Evolutionary conservation across 64 coral and sea anemone genomes (phyloP), one percentile per base, ranked within the genome.

Genomic region (Porites lutea): DNA sequence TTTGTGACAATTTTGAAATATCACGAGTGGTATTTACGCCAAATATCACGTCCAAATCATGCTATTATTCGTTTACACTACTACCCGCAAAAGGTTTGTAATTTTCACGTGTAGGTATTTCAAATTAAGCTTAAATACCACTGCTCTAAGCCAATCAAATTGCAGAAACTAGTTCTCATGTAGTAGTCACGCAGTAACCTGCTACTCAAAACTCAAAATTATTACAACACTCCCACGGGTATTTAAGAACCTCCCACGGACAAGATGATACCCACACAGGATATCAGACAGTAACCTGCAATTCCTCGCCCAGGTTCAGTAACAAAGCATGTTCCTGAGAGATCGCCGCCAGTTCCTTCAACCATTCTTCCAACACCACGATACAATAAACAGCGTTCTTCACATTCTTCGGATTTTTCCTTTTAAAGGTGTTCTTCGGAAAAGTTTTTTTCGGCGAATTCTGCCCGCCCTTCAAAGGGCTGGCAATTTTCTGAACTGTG

Each of bases 381-480:
- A 88, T 86, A 82, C 97, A 96, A 60, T 99, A 99, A 27, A 99
- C 92, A 16, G 97, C 91, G 55, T 99, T 96, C 74, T 99, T 99
- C 8, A 93, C 90, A 12, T 60, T 88, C 69, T 91, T 99, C 15
- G 88, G 79, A 19, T 90, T 96, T 75, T 92, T 99, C 54, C 97
- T 79, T 49, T 91, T 94, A 27, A 83, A 97, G 3, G 97, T 89
- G 59, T 99, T 99, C 59, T 84, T 99, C 4, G 22, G 4, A 55
- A 72, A 5, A 13, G 75, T 37, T 59, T 77, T 91, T 52, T 61
- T 74, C 43, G 74, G 78, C 50, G 73, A 47, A 37, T 44, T 72
- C 62, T 87, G 93, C 9, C 70, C 78, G n/a, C 59, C 10, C 11
- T 18, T 72, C 54, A 74, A 62, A 45, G 72, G 49, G 20, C 22